Evolutionary conservation across 2,113 vertebrate genomes (phyloP).

Genomic region (Gallinago media): DNA sequence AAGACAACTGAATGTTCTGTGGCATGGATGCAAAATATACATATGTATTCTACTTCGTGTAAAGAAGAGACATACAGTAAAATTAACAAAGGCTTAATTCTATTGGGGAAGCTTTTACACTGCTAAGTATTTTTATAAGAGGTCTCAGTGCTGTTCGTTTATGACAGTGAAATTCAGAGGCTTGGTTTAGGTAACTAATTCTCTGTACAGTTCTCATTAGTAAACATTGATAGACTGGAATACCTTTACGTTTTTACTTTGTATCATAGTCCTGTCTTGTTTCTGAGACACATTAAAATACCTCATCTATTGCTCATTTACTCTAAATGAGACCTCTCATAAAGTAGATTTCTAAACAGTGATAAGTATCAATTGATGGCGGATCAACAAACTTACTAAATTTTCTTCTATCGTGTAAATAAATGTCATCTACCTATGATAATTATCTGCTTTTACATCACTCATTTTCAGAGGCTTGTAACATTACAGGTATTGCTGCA

Average conservation of each 20-base stretch:
- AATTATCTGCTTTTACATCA: background rate
- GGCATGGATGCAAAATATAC: background rate
- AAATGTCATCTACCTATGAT: background rate
- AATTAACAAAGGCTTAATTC: background rate
- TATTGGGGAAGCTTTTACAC: background rate
- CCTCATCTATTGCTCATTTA: background rate
- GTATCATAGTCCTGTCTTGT: background rate
- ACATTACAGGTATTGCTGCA: background rate
- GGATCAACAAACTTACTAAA: background rate
- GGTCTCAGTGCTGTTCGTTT: background rate
- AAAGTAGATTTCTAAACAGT: background rate
- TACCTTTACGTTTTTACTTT: background rate
- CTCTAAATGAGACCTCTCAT: background rate
- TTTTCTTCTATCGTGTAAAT: background rate
- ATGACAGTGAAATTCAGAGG: background rate
- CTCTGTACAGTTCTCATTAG: background rate
- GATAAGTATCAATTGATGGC: background rate
- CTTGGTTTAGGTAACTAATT: background rate
- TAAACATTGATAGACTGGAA: background rate
- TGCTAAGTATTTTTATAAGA: background rate
- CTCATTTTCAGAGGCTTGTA: background rate
- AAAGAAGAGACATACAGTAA: background rate
- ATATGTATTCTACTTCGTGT: rapidly evolving
- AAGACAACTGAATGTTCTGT: background rate
- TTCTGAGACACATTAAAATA: background rate